A percentile compares a stretch with the other conserved stretches of the same genome.
Conservation (phyloP, 2,113 vertebrate genomes). For the Todiramphus saurophagus region DNA sequence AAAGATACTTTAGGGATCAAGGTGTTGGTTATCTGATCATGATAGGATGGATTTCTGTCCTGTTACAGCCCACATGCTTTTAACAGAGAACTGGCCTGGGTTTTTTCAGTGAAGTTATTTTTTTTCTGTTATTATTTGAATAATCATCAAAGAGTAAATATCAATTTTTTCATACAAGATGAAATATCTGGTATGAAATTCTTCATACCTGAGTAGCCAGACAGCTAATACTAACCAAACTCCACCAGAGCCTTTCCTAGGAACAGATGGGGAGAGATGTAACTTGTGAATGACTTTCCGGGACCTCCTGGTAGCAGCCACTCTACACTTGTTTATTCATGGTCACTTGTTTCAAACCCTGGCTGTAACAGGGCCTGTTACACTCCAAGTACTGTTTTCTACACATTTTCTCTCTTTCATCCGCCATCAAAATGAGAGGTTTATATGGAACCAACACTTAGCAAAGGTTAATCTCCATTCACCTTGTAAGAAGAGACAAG, state of each 20-base stretch:
- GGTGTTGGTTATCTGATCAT: background rate
- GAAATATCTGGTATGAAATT: background rate
- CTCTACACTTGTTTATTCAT: background rate
- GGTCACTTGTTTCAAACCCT: background rate
- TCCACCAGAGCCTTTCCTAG: background rate
- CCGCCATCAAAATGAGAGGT: background rate
- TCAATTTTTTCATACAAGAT: background rate
- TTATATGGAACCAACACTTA: background rate
- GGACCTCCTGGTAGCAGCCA: background rate
- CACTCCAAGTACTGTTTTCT: background rate
- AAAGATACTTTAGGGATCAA: background rate
- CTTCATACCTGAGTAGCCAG: background rate
- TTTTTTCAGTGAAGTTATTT: background rate
- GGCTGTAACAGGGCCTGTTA: background rate
- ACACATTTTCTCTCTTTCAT: background rate
- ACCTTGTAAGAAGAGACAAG: background rate
- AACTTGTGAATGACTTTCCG: background rate
- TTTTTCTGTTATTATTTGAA: background rate
- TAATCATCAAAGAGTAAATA: background rate
- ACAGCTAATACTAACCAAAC: background rate
- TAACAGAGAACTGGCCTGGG: background rate
- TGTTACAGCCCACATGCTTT: background rate
- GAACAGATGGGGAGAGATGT: background rate
- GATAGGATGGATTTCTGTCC: background rate
- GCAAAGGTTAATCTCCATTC: background rate